A percentile compares a stretch with the other conserved stretches of the same genome.
Evolutionary conservation across 2,113 vertebrate genomes (phyloP).

Genomic region (Progne subis): DNA sequence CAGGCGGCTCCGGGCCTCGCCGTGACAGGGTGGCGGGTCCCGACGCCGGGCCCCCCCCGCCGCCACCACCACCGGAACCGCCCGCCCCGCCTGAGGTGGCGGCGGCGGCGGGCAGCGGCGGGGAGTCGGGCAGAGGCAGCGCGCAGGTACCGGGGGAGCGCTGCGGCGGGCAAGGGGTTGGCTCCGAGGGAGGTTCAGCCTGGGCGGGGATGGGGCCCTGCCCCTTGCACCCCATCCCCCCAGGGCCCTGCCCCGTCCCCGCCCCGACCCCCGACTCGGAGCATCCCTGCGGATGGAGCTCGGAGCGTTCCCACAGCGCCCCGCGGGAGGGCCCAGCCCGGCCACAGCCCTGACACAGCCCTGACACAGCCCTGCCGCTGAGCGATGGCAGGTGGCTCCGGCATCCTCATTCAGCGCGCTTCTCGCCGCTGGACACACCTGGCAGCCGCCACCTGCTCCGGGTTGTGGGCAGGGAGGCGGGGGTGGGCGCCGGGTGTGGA

Average conservation of each 20-base stretch:
- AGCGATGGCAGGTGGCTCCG: background rate
- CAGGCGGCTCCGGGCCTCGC: conserved; percentile 44
- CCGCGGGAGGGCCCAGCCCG: background rate
- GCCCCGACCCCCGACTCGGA: background rate
- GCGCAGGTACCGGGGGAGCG: conserved; percentile 67
- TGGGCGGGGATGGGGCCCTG: background rate
- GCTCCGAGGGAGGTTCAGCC: background rate
- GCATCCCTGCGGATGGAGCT: conserved; percentile 2
- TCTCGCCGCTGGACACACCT: background rate
- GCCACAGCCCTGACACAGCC: background rate
- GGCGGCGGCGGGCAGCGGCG: conserved; percentile 77
- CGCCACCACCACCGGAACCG: conserved; percentile 36
- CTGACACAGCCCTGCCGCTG: background rate
- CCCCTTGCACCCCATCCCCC: background rate
- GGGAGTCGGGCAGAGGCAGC: conserved; percentile 78
- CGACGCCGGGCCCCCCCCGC: conserved; percentile 15
- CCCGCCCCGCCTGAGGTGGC: conserved; percentile 65
- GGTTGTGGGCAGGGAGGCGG: fast-evolving
- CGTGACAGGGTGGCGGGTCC: conserved; percentile 35
- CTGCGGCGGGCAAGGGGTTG: background rate
- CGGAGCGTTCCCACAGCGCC: background rate
- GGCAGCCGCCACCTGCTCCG: background rate
- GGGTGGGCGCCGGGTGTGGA: background rate
- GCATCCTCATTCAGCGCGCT: background rate
- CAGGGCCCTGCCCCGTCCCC: background rate